Conservation (phyloP, 2,113 vertebrate genomes). For the Pterocles gutturalis region DNA sequence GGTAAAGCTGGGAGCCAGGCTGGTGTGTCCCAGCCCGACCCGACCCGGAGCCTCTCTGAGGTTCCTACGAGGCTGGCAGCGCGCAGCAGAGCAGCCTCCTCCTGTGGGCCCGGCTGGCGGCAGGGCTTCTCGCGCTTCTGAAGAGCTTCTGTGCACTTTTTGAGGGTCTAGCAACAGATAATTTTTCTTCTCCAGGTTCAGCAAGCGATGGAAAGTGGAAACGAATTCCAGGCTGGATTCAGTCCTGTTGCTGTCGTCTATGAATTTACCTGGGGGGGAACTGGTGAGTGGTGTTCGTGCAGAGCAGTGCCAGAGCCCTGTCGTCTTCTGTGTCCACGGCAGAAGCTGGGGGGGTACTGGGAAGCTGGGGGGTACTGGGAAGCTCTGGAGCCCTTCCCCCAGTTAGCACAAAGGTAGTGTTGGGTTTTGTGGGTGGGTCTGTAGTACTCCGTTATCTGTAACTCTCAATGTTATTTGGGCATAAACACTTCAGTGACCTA, state of each 20-base stretch:
- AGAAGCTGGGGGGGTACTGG: not conserved
- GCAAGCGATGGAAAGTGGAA: slow-evolving; percentile 97
- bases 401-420: not conserved
- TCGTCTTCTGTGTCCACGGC: fast-evolving
- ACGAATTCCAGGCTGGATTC: slow-evolving; percentile 95
- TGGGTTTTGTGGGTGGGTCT: not conserved
- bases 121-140: fast-evolving
- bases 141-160: not conserved
- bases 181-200: slow-evolving; percentile 82
- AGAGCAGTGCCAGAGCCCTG: not conserved
- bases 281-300: slow-evolving; percentile 80
- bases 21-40: fast-evolving
- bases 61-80: not conserved
- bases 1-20: slow-evolving; percentile 71
- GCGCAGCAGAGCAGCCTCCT: too few species aligned
- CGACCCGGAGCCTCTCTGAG: too few species aligned
- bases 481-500: not conserved
- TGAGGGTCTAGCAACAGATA: too few species aligned
- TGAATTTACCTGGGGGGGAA: slow-evolving; percentile 96
- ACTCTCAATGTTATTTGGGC: not conserved
- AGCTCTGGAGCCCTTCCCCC: not conserved
- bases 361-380: not conserved
- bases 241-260: slow-evolving; percentile 90
- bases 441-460: not conserved
- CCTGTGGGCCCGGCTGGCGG: not conserved